Evolutionary conservation across 1,140 invertebrate genomes (phyloP), one percentile per base, ranked within the genome.

Genomic region (Leucophenga varia): DNA sequence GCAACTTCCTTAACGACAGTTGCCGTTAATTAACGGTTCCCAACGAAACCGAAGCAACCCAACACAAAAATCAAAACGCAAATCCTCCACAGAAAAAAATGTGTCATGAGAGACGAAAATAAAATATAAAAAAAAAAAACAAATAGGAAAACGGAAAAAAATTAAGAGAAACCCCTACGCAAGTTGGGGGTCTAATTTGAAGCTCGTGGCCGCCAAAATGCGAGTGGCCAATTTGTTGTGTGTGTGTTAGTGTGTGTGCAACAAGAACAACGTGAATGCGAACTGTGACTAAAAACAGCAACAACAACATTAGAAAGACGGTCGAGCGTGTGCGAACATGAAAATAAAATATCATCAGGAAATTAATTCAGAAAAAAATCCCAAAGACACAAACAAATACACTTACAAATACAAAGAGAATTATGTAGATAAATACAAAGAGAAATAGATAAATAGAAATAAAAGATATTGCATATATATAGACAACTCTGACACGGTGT

Each of bases 311-410:
- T 47, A 58, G 56, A 61, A 57, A 59, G n/a, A 38, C 44, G 40
- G 55, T 47, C 5, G 54, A 59, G 63, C 63, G 63, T 63, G 63
- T 67, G 63, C 56, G 63, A 59, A 63, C 54, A 67, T 57, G 50
- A 63, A 67, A 67, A 67, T 67, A 67, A 67, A 67, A 67, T 53
- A 67, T 63, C 63, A 59, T 59, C 63, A 65, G 61, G 61, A 65
- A 65, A 65, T 67, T 59, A 67, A 67, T 61, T 67, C 52, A 61
- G 44, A 30, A 59, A 55, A 58, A n/a, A n/a, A n/a, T 50, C 38
- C 55, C 43, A 43, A 64, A 60, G 47, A 55, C 32, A 58, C 34
- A 57, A 40, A 44, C 42, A 57, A 48, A 59, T 52, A 54, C 52
- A 52, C 44, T 44, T 37, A 51, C 52, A 57, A 34, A 18, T 31